phyloP scores from a whole-genome alignment of 2,113 vertebrate genomes.

The Sturnus vulgaris region DNA sequence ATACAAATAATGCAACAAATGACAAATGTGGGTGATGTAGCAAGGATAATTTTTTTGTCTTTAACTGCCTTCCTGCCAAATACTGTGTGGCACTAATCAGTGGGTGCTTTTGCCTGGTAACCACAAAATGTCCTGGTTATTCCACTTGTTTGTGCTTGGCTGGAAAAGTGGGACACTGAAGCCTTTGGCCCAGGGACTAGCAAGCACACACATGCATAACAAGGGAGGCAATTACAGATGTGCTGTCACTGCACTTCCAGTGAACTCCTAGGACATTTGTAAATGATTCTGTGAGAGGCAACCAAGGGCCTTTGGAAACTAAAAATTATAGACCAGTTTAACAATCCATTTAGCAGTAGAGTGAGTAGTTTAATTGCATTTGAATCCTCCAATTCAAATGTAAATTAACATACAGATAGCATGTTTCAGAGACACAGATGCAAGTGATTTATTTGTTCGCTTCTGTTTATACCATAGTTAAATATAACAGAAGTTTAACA shows the following conservation, averaged over 20 bases:
- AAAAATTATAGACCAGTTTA: slow-evolving; percentile 1
- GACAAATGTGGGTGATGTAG: background rate
- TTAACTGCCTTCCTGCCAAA: background rate
- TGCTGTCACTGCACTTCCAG: background rate
- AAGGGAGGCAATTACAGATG: background rate
- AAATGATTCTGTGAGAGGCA: background rate
- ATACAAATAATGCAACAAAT: background rate
- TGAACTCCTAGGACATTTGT: background rate
- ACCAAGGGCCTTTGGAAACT: background rate
- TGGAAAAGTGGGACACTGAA: background rate
- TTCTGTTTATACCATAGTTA: background rate
- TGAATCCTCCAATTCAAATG: background rate
- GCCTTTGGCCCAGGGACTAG: background rate
- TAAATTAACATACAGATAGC: background rate
- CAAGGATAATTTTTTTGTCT: background rate
- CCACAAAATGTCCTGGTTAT: background rate
- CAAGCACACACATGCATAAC: background rate
- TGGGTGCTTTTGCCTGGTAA: background rate
- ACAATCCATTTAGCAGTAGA: background rate
- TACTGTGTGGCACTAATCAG: background rate
- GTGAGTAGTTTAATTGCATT: background rate
- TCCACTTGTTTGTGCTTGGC: background rate
- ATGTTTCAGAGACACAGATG: background rate
- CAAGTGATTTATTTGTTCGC: background rate
- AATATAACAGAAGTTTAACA: background rate